Evolutionary conservation across 2,888 invertebrate species (phyloP).

Genomic region (Drosophila mercatorum): DNA sequence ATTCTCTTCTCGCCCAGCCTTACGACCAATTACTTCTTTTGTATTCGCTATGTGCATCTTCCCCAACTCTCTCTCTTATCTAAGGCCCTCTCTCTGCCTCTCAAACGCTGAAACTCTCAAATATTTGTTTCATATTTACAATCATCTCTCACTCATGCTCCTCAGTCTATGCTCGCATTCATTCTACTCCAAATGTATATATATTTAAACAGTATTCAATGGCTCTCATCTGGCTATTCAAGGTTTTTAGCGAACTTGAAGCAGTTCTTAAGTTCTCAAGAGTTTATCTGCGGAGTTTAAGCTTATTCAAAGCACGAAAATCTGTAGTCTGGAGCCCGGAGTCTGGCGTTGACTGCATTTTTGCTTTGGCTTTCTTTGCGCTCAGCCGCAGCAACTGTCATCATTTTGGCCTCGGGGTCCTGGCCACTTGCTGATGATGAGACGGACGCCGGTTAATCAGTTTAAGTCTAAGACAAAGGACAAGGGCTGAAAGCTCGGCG

Average conservation of each 20-base stretch:
- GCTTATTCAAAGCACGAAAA: constrained; percentile 1
- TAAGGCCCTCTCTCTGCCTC: too few species aligned
- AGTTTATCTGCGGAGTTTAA: constrained; percentile 13
- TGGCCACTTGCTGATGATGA: constrained; percentile 44
- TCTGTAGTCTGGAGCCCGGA: background rate
- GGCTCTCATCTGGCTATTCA: constrained; percentile 7
- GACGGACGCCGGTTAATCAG: constrained; percentile 60
- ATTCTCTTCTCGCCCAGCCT: background rate
- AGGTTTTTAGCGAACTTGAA: constrained; percentile 2
- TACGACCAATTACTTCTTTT: background rate
- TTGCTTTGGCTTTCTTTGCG: background rate
- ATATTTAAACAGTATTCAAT: background rate
- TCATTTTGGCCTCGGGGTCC: constrained; percentile 20
- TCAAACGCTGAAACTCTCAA: background rate
- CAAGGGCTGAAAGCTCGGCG: constrained; percentile 17
- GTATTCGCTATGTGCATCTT: background rate
- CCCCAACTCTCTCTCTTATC: too few species aligned
- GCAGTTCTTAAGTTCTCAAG: constrained; percentile 1
- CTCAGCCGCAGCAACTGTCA: constrained; percentile 30
- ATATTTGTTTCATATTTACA: background rate
- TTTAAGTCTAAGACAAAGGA: constrained; percentile 55
- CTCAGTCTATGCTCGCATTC: background rate
- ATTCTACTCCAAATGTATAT: too few species aligned
- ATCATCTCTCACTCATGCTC: background rate
- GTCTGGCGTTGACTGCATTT: constrained; percentile 27